Evolutionary conservation across 2,888 invertebrate species (phyloP).

Genomic region (Chalcosyrphus nemorum): DNA sequence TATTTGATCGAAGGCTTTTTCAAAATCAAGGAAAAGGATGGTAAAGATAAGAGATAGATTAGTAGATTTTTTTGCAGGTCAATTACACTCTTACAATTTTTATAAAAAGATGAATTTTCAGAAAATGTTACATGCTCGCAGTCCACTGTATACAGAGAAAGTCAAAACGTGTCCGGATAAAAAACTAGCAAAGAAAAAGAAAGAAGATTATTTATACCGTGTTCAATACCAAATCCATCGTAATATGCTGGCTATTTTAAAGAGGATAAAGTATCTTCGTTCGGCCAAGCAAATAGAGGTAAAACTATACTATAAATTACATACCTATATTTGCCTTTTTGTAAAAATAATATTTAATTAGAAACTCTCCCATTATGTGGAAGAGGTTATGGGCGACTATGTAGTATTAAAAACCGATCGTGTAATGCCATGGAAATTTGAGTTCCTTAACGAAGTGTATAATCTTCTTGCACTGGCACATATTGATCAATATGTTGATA

Average conservation of each 20-base stretch:
- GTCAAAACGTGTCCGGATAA: conserved; percentile 24
- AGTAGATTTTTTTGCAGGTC: too few relatives aligned
- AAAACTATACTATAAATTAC: too few relatives aligned
- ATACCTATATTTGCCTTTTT: too few relatives aligned
- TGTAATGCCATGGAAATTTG: conserved; percentile 81
- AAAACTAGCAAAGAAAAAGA: neutral
- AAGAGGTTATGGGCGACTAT: conserved; percentile 79
- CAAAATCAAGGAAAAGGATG: conserved; percentile 9
- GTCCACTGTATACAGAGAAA: conserved; percentile 75
- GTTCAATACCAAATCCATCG: conserved; percentile 76
- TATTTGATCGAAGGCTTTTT: conserved; percentile 1
- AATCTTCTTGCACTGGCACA: conserved; percentile 79
- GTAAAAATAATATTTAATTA: too few relatives aligned
- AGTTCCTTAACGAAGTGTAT: conserved; percentile 80
- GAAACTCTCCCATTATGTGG: conserved; percentile 77
- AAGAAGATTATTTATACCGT: conserved; percentile 72
- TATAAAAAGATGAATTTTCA: too few relatives aligned
- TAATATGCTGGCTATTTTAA: conserved; percentile 74
- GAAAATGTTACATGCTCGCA: conserved; percentile 75
- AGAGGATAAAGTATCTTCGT: conserved; percentile 64
- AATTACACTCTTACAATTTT: too few relatives aligned
- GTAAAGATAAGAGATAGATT: too few relatives aligned
- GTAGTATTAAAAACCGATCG: conserved; percentile 79
- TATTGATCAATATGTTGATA: conserved; percentile 76
- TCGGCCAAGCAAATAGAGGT: conserved; percentile 51